These are phyloP conservation scores for Gopherus flavomarginatus DNA, from an alignment of 2,113 vertebrate species.

Conservation along the genomic window DNA sequence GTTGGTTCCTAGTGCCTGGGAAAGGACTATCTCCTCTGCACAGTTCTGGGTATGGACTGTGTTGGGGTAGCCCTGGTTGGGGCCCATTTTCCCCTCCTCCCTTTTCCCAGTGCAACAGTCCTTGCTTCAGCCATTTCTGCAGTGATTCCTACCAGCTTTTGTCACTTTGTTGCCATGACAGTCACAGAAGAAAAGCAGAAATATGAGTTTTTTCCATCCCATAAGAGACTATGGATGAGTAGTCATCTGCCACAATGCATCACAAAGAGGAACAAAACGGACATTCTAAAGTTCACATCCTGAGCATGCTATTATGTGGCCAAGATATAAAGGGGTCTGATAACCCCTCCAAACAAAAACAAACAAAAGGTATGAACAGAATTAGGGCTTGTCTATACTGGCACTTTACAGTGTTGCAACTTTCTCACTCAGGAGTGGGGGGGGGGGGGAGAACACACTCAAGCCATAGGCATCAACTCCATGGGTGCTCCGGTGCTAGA, in stretches of 20 bases:
- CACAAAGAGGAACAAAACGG: background rate
- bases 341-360: background rate
- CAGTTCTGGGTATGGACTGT: background rate
- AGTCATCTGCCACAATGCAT: background rate
- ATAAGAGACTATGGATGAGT: background rate
- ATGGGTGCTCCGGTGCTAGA: no score
- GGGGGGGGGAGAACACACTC: no score
- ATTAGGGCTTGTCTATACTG: no score
- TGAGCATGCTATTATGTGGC: background rate
- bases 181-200: background rate
- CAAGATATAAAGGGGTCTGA: background rate
- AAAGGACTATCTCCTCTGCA: background rate
- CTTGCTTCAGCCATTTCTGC: background rate
- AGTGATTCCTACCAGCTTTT: background rate
- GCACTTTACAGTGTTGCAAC: no score
- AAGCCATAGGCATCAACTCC: no score
- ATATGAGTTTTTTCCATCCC: background rate
- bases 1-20: background rate
- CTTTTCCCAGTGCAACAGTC: background rate
- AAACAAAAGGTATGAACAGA: background rate
- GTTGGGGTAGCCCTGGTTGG: background rate
- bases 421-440: no score
- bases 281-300: background rate
- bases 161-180: background rate
- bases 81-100: background rate